Conservation (phyloP, 2,797 vertebrate genomes). For the Acomys russatus region DNA sequence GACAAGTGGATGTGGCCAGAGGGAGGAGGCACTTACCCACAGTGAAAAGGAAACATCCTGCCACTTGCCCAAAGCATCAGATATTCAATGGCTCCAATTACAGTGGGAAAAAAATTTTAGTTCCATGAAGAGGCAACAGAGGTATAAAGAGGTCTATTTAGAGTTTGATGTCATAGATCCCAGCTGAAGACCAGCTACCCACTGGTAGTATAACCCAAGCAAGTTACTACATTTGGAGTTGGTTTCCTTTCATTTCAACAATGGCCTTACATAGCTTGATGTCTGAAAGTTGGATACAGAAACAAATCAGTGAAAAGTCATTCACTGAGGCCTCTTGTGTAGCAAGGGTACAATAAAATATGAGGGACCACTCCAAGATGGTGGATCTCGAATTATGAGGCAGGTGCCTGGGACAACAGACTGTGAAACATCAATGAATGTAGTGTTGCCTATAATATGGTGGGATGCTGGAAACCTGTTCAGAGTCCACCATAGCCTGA, state of each 20-base stretch:
- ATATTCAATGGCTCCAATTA: constrained; percentile 23
- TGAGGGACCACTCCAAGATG: background rate
- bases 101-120: background rate
- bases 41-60: constrained; percentile 48
- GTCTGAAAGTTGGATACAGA: background rate
- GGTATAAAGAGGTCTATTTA: background rate
- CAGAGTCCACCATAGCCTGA: background rate
- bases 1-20: constrained; percentile 71
- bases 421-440: background rate
- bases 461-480: background rate
- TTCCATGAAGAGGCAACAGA: background rate
- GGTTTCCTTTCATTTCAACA: constrained; percentile 49
- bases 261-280: constrained; percentile 11
- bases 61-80: background rate
- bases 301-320: constrained; percentile 53
- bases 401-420: background rate
- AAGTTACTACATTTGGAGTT: background rate
- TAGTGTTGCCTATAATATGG: background rate
- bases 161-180: background rate
- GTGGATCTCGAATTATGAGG: background rate
- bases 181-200: background rate
- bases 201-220: background rate
- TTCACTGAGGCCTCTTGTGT: background rate
- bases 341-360: background rate
- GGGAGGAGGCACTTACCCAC: background rate